These are phyloP conservation scores for Helogale parvula DNA, from an alignment of 2,113 vertebrate genomes.

Conservation along the genomic window DNA sequence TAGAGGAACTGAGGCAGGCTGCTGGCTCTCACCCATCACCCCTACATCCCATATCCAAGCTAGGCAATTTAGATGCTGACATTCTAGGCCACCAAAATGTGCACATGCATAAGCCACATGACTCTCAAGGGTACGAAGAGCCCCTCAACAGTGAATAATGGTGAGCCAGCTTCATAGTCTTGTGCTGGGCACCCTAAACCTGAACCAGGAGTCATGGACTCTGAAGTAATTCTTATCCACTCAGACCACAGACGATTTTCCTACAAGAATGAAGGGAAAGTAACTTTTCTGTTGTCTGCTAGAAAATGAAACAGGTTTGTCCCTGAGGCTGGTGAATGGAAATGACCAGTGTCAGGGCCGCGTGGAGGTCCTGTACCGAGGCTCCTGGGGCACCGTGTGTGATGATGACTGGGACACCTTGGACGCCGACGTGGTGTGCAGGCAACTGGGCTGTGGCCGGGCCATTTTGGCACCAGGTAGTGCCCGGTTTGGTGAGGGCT, in stretches of 20 bases:
- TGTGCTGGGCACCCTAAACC: not conserved
- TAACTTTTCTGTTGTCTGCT: not conserved
- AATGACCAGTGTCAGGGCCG: not conserved
- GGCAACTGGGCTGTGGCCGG: constrained; percentile 39
- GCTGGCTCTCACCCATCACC: too few species aligned
- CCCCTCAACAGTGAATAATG: not conserved
- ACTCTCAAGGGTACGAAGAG: not conserved
- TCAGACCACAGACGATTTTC: accelerated
- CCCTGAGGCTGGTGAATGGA: constrained; percentile 41
- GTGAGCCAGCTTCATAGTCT: not conserved
- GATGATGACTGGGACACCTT: constrained; percentile 36
- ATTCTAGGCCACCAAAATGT: accelerated
- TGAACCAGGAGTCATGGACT: too few species aligned
- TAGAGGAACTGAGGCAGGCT: too few species aligned
- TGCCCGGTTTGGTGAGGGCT: constrained; percentile 2
- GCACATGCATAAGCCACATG: too few species aligned
- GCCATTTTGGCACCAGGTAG: not conserved
- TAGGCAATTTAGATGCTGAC: not conserved
- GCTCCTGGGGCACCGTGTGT: constrained; percentile 63
- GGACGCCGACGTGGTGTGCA: constrained; percentile 31
- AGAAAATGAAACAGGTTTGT: not conserved
- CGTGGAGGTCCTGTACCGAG: constrained; percentile 54
- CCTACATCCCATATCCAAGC: too few species aligned
- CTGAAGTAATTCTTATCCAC: not conserved
- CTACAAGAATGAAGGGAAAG: too few species aligned